Conservation (phyloP, 2,797 vertebrate species). For the Naso thynnoides region DNA sequence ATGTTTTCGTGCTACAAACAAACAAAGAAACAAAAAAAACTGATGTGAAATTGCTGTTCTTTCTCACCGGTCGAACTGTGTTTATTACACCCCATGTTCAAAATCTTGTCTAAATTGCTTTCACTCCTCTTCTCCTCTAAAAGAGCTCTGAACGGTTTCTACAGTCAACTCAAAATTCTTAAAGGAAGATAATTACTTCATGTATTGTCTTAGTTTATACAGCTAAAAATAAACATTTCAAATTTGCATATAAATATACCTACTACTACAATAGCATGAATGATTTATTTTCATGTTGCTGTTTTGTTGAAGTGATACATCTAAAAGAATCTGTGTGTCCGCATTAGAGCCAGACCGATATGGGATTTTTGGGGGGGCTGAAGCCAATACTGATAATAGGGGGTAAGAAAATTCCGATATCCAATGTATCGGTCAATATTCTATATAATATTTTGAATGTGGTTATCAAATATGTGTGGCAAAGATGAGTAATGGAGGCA, state of each 20-base stretch:
- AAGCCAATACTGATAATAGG: too few species aligned
- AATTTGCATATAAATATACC: not conserved
- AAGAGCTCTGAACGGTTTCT: constrained; percentile 29
- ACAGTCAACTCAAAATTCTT: constrained; percentile 18
- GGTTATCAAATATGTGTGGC: too few species aligned
- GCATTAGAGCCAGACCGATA: too few species aligned
- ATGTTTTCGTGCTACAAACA: constrained; percentile 34
- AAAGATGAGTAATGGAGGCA: too few species aligned
- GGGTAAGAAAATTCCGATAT: too few species aligned
- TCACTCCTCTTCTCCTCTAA: constrained; percentile 10
- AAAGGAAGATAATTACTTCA: constrained; percentile 18
- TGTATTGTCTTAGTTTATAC: not conserved
- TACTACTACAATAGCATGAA: not conserved
- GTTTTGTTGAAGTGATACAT: not conserved
- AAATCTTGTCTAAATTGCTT: constrained; percentile 15
- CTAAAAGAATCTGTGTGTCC: not conserved
- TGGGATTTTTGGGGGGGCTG: too few species aligned
- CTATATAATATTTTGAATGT: too few species aligned
- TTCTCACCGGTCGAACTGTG: not conserved
- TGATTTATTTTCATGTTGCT: not conserved
- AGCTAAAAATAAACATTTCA: not conserved
- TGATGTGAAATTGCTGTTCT: constrained; percentile 36
- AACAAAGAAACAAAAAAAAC: constrained; percentile 22
- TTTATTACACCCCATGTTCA: constrained; percentile 26
- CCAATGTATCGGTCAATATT: too few species aligned